A percentile compares a stretch with the other conserved stretches of the same genome.
Conservation (phyloP, 2,888 invertebrate species). For the Eupsilia transversa region DNA sequence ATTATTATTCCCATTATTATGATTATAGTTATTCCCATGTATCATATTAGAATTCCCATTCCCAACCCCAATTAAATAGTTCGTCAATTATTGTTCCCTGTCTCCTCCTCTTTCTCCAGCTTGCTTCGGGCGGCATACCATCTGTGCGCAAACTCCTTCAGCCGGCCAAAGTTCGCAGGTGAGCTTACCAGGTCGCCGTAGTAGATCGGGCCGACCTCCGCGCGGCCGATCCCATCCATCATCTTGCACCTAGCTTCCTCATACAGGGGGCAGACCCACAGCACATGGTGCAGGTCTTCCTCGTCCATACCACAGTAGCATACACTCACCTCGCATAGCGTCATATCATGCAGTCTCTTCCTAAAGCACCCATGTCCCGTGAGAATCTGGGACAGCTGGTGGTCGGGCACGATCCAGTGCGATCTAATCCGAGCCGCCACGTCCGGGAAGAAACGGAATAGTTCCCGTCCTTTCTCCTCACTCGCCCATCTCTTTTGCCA, state of each 20-base stretch:
- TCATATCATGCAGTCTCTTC: conserved; percentile 49
- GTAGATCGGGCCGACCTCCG: no score
- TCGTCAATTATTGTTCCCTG: no score
- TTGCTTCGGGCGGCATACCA: no score
- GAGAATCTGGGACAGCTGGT: conserved; percentile 56
- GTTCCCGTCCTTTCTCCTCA: conserved; percentile 36
- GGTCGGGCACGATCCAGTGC: conserved; percentile 55
- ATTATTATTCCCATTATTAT: no score
- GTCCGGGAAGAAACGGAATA: conserved; percentile 63
- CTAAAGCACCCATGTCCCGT: conserved; percentile 51
- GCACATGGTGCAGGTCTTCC: conserved; percentile 22
- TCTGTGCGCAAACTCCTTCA: no score
- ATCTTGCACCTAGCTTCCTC: neutral
- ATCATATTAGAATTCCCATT: no score
- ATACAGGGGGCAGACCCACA: conserved; percentile 27
- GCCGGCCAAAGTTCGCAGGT: no score
- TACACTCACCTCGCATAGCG: conserved; percentile 21
- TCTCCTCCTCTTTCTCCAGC: no score
- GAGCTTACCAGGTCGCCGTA: no score
- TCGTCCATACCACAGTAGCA: conserved; percentile 33
- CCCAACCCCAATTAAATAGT: no score
- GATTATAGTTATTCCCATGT: no score
- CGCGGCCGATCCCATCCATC: neutral
- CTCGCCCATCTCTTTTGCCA: conserved; percentile 12
- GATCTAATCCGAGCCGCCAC: conserved; percentile 44